Conservation (phyloP, 2,888 invertebrate genomes). For the Abrostola tripartita region DNA sequence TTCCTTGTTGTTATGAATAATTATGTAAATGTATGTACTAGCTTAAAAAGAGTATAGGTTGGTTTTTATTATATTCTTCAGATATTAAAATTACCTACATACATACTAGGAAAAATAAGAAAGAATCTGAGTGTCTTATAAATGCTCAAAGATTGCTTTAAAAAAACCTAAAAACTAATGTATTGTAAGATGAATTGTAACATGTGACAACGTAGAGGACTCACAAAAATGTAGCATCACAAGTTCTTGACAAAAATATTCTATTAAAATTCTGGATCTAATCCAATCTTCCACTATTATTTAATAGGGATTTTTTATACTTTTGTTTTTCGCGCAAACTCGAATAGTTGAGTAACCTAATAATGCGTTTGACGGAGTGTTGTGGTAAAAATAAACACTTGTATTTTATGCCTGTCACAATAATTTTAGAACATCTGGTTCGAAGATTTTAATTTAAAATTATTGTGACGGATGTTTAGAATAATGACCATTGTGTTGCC, state of each 20-base stretch:
- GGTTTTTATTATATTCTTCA: too few relatives aligned
- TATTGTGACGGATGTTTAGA: background rate
- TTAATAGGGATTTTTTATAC: constrained; percentile 12
- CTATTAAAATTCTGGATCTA: constrained; percentile 28
- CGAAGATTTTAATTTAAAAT: background rate
- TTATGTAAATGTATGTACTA: too few relatives aligned
- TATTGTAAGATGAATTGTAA: background rate
- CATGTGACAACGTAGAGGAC: background rate
- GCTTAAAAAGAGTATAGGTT: too few relatives aligned
- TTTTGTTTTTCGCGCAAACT: background rate
- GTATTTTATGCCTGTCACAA: background rate
- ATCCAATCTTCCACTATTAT: constrained; percentile 22
- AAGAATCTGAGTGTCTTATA: background rate
- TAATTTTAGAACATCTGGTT: background rate
- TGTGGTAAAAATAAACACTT: background rate
- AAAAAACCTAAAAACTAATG: background rate
- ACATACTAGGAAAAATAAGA: too few relatives aligned
- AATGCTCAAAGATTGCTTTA: background rate
- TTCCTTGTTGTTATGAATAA: background rate
- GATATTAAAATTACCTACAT: too few relatives aligned
- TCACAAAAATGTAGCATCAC: constrained; percentile 4
- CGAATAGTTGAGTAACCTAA: constrained; percentile 11
- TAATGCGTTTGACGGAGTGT: background rate
- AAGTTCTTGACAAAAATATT: constrained; percentile 4
- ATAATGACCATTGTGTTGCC: too few relatives aligned